Percentiles rank a stretch among this genome's conserved stretches.
Conservation (phyloP, 2,888 invertebrate species). For the Eristalis intricaria region DNA sequence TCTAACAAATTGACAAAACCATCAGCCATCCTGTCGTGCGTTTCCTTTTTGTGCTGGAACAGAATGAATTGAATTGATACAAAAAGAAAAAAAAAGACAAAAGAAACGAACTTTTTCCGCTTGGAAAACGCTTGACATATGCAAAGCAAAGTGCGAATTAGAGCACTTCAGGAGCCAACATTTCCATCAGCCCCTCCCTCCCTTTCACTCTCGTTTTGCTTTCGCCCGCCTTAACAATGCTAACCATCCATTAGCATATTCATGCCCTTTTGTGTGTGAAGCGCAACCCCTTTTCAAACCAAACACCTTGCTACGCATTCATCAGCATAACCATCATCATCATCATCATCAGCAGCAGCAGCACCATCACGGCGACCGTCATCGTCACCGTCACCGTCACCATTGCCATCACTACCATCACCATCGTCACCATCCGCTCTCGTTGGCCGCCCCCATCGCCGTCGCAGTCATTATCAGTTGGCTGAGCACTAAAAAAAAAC, state of each 20-base stretch:
- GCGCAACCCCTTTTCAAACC: not conserved
- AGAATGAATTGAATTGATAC: no score
- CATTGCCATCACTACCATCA: not conserved
- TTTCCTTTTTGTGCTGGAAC: not conserved
- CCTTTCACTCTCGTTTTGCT: not conserved
- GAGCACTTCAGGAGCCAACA: constrained; percentile 23
- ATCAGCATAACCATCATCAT: not conserved
- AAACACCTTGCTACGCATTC: not conserved
- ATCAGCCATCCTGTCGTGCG: not conserved
- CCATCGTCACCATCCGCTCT: not conserved
- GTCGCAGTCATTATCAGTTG: constrained; percentile 24
- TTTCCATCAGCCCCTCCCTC: not conserved
- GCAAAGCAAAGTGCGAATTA: constrained; percentile 36
- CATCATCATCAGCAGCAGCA: not conserved
- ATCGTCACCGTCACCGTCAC: not conserved
- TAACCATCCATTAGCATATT: constrained; percentile 17
- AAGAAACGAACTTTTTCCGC: constrained; percentile 3
- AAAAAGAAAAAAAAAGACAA: not conserved
- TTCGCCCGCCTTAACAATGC: constrained; percentile 3
- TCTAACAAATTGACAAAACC: not conserved
- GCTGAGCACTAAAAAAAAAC: constrained; percentile 17
- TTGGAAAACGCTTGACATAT: constrained; percentile 34
- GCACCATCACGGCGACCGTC: not conserved
- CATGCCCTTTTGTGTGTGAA: constrained; percentile 5
- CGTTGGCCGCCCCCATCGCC: not conserved